Percentiles rank a stretch among this genome's conserved stretches.
phyloP scores from a whole-genome alignment of 2,797 vertebrate genomes.

The Aotus griseimembra region DNA sequence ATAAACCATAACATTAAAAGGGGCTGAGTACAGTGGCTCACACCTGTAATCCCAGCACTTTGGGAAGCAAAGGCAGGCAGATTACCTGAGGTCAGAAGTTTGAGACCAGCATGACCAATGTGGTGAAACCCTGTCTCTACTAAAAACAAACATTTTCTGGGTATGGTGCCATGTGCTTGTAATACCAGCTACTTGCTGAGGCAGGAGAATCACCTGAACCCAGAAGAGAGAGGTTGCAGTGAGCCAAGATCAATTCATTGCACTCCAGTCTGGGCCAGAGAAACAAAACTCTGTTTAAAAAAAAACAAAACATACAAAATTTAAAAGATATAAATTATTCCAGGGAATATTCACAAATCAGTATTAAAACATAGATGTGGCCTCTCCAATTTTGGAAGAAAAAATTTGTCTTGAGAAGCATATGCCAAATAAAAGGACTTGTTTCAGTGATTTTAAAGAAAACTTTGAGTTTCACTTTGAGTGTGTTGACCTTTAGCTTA shows the following conservation, averaged over 20 bases:
- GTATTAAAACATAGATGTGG: background rate
- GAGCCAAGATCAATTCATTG: background rate
- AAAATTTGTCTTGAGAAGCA: conserved; percentile 20
- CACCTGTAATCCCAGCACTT: background rate
- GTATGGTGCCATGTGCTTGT: rapidly evolving
- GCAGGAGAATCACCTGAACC: background rate
- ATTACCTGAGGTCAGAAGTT: background rate
- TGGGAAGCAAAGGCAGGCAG: background rate
- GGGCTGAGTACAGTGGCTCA: background rate
- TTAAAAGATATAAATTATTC: background rate
- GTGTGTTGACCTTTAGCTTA: conserved; percentile 31
- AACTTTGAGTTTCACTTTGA: background rate
- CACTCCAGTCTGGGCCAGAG: background rate
- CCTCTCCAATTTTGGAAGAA: background rate
- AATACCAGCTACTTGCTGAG: background rate
- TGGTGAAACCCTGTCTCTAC: background rate
- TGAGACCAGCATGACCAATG: background rate
- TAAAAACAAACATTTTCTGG: background rate
- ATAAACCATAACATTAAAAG: background rate
- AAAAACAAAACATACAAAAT: background rate
- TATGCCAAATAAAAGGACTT: background rate
- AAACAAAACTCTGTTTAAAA: background rate
- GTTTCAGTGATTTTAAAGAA: background rate
- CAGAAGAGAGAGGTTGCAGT: background rate
- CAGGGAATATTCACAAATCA: background rate